Conservation (phyloP, 2,888 invertebrate genomes). For the Deilephila elpenor region DNA sequence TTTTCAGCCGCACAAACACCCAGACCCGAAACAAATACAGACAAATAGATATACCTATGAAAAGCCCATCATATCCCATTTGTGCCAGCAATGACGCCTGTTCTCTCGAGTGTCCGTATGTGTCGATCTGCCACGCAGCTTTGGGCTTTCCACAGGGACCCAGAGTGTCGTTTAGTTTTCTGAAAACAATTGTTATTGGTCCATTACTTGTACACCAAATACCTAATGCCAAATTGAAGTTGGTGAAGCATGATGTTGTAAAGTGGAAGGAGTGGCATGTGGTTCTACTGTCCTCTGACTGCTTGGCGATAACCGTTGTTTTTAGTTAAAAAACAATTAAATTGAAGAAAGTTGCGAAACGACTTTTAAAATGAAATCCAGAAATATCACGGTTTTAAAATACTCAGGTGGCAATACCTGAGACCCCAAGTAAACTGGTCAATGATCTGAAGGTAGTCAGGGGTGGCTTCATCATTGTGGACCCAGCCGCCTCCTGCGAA, state of each 20-base stretch:
- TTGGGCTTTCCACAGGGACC: constrained; percentile 90
- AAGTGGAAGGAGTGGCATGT: too few relatives aligned
- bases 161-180: constrained; percentile 87
- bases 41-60: constrained; percentile 77
- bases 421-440: constrained; percentile 90
- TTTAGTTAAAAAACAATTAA: too few relatives aligned
- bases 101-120: constrained; percentile 90
- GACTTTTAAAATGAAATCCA: too few relatives aligned
- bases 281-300: too few relatives aligned
- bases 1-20: too few relatives aligned
- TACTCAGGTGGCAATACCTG: constrained; percentile 63
- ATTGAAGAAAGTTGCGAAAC: too few relatives aligned
- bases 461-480: constrained; percentile 86
- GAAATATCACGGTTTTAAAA: too few relatives aligned
- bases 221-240: too few relatives aligned
- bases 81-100: constrained; percentile 87
- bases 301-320: too few relatives aligned
- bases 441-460: constrained; percentile 88
- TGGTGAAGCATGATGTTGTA: too few relatives aligned
- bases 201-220: too few relatives aligned
- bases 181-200: constrained; percentile 49
- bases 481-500: constrained; percentile 86
- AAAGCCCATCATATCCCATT: constrained; percentile 89
- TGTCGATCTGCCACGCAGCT: constrained; percentile 94
- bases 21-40: not conserved